phyloP scores from a whole-genome alignment of 2,797 vertebrate genomes.

The Amblyraja radiata region DNA sequence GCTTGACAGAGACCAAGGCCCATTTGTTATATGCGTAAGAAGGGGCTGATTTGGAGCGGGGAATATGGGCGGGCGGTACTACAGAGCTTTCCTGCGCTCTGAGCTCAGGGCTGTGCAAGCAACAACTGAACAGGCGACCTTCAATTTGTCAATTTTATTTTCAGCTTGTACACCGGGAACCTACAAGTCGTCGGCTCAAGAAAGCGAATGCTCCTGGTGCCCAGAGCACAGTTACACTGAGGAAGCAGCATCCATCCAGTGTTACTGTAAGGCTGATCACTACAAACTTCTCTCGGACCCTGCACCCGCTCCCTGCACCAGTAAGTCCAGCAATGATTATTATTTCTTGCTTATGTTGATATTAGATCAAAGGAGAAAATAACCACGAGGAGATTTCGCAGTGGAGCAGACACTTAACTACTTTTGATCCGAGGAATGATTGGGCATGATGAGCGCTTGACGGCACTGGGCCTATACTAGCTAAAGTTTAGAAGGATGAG shows the following conservation, averaged over 20 bases:
- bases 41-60: background rate
- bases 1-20: background rate
- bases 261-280: constrained; percentile 79
- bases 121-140: background rate
- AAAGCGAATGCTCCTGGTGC: constrained; percentile 83
- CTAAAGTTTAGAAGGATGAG: no score
- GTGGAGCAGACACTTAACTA: no score
- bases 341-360: background rate
- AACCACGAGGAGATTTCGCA: no score
- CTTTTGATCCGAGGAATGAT: no score
- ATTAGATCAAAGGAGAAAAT: no score
- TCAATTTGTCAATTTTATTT: constrained; percentile 38
- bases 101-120: background rate
- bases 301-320: constrained; percentile 80
- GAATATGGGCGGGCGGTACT: no score
- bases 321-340: constrained; percentile 54
- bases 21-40: background rate
- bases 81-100: background rate
- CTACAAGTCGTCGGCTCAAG: constrained; percentile 81
- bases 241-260: constrained; percentile 78
- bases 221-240: constrained; percentile 80
- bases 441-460: no score
- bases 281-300: constrained; percentile 79
- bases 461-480: no score
- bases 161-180: constrained; percentile 82